These are phyloP conservation scores for Plectrocnemia conspersa DNA, from an alignment of 1,140 invertebrate species.

Conservation along the genomic window DNA sequence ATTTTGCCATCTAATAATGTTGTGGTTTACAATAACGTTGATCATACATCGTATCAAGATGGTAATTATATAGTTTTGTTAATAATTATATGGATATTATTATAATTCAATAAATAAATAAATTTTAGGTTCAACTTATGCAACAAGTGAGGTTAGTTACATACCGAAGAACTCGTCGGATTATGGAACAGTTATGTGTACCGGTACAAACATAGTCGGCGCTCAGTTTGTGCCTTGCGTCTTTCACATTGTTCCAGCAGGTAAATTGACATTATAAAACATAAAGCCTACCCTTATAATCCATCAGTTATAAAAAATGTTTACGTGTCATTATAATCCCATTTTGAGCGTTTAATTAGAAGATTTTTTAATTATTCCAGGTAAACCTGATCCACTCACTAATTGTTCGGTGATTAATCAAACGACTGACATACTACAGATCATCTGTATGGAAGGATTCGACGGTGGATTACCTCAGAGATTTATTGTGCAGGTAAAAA, in stretches of 20 bases:
- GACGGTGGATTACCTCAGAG: conserved; percentile 60
- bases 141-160: conserved; percentile 29
- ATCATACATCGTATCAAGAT: conserved; percentile 49
- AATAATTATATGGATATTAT: conserved; percentile 6
- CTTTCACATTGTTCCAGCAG: conserved; percentile 73
- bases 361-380: conserved; percentile 33
- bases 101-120: conserved; percentile 9
- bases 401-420: conserved; percentile 57
- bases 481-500: conserved; percentile 45
- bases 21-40: conserved; percentile 48
- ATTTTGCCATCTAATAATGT: conserved; percentile 54
- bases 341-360: neutral
- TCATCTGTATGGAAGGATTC: conserved; percentile 65
- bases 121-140: conserved; percentile 27
- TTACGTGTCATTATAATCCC: conserved; percentile 30
- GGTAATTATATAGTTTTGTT: conserved; percentile 7
- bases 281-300: conserved; percentile 30
- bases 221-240: conserved; percentile 69
- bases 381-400: conserved; percentile 53
- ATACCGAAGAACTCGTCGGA: conserved; percentile 51
- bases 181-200: conserved; percentile 74
- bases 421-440: conserved; percentile 53
- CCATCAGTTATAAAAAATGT: conserved; percentile 39
- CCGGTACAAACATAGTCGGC: conserved; percentile 70
- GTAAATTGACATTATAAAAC: conserved; percentile 50